phyloP scores from a whole-genome alignment of 1,140 invertebrate genomes.

The Bombus pascuorum region DNA sequence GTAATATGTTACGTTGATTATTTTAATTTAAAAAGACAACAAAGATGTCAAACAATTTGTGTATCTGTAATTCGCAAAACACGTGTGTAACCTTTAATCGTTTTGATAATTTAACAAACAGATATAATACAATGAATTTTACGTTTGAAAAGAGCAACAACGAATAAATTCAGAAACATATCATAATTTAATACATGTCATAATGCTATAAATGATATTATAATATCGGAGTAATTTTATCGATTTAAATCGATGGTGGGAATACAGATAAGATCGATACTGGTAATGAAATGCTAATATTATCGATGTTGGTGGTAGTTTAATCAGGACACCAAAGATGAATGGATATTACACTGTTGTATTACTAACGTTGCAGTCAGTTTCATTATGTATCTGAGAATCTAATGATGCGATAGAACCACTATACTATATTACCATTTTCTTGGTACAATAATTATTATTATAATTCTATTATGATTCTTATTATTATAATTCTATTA shows the following conservation, averaged over 20 bases:
- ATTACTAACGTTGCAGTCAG: not conserved
- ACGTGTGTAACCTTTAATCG: not conserved
- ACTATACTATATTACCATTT: not conserved
- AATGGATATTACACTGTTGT: slow-evolving; percentile 10
- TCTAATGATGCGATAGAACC: too few species aligned
- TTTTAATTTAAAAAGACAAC: not conserved
- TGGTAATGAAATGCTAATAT: not conserved
- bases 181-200: not conserved
- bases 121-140: too few species aligned
- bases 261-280: not conserved
- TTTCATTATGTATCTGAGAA: not conserved
- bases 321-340: not conserved
- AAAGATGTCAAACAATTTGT: not conserved
- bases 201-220: not conserved
- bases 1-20: not conserved
- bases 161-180: not conserved
- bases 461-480: too few species aligned
- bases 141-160: too few species aligned
- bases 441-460: too few species aligned
- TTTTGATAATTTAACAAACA: not conserved
- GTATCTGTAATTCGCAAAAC: not conserved
- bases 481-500: not conserved
- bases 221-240: not conserved
- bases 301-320: not conserved
- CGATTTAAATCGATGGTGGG: not conserved